These are phyloP conservation scores for Hololepta plana DNA, from an alignment of 2,888 invertebrate species.

Conservation along the genomic window DNA sequence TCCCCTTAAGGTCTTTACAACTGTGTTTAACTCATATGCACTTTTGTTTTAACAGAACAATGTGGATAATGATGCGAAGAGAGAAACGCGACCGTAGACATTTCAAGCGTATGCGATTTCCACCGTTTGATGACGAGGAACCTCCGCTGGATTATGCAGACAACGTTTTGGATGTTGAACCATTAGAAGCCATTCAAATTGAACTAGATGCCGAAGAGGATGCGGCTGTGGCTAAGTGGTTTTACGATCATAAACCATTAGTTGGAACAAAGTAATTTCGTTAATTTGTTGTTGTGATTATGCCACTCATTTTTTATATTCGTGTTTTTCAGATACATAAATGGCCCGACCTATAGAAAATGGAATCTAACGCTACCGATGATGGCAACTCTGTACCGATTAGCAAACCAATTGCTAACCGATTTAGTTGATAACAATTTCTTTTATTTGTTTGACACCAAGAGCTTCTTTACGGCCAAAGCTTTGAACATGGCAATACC, in stretches of 20 bases:
- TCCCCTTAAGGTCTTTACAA: slow-evolving; percentile 1
- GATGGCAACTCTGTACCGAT: slow-evolving; percentile 92
- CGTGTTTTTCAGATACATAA: slow-evolving; percentile 48
- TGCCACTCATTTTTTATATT: slow-evolving; percentile 1
- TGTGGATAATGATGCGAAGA: slow-evolving; percentile 99
- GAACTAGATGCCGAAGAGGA: slow-evolving; percentile 94
- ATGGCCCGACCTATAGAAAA: slow-evolving; percentile 90
- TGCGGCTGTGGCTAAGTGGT: slow-evolving; percentile 82
- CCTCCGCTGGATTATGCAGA: slow-evolving; percentile 99
- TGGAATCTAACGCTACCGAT: slow-evolving; percentile 95
- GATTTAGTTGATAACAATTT: slow-evolving; percentile 98
- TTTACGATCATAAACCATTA: slow-evolving; percentile 95
- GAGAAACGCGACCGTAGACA: slow-evolving; percentile 97
- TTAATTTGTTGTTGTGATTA: slow-evolving; percentile 1
- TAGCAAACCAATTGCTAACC: slow-evolving; percentile 94
- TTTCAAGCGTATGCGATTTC: slow-evolving; percentile 98
- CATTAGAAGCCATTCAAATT: slow-evolving; percentile 96
- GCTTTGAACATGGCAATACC: slow-evolving; percentile 99
- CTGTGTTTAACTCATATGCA: neutral
- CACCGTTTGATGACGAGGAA: slow-evolving; percentile 99
- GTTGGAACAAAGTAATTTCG: slow-evolving; percentile 62
- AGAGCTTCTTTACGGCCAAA: slow-evolving; percentile 99
- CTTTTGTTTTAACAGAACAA: slow-evolving; percentile 41
- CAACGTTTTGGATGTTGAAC: slow-evolving; percentile 97
- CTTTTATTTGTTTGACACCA: slow-evolving; percentile 97